Conservation (phyloP, 2,797 vertebrate genomes). For the Telmatherina bonti region DNA sequence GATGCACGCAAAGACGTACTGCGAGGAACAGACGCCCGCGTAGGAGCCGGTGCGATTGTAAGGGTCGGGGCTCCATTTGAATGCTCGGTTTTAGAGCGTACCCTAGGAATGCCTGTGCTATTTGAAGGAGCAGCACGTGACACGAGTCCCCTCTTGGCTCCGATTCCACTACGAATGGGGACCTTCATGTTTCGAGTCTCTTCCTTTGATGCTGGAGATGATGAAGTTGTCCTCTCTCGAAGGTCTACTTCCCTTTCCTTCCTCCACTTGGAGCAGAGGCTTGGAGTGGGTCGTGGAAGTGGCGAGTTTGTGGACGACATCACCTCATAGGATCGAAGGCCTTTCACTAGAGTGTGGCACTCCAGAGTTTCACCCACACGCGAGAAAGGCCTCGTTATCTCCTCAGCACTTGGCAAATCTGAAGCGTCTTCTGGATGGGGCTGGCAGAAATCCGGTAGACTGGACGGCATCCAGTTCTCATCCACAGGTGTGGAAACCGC, state of each 20-base stretch:
- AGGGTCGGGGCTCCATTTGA: constrained; percentile 33
- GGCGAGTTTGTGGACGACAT: constrained; percentile 73
- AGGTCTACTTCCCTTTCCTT: constrained; percentile 80
- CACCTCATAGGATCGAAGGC: constrained; percentile 81
- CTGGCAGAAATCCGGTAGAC: constrained; percentile 67
- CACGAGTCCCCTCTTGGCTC: constrained; percentile 75
- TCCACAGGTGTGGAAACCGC: constrained; percentile 34
- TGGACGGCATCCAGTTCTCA: constrained; percentile 65
- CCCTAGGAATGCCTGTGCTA: constrained; percentile 67
- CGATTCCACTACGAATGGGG: constrained; percentile 69
- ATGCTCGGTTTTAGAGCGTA: constrained; percentile 73
- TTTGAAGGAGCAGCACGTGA: constrained; percentile 61
- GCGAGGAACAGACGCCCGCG: constrained; percentile 58
- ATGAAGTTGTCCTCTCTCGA: constrained; percentile 47
- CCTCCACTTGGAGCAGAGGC: constrained; percentile 88
- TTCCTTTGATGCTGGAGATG: constrained; percentile 67
- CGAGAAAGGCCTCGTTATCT: constrained; percentile 59
- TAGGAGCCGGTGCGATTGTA: constrained; percentile 45
- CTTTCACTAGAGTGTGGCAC: constrained; percentile 86
- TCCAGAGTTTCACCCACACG: constrained; percentile 82
- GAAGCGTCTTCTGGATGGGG: constrained; percentile 61
- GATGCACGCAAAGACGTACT: constrained; percentile 68
- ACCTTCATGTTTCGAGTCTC: constrained; percentile 66
- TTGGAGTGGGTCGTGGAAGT: constrained; percentile 73
- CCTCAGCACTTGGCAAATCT: constrained; percentile 61